Evolutionary conservation across 2,797 vertebrate species (phyloP), one percentile per base, ranked within the genome.

Genomic region (Margarornis squamiger): DNA sequence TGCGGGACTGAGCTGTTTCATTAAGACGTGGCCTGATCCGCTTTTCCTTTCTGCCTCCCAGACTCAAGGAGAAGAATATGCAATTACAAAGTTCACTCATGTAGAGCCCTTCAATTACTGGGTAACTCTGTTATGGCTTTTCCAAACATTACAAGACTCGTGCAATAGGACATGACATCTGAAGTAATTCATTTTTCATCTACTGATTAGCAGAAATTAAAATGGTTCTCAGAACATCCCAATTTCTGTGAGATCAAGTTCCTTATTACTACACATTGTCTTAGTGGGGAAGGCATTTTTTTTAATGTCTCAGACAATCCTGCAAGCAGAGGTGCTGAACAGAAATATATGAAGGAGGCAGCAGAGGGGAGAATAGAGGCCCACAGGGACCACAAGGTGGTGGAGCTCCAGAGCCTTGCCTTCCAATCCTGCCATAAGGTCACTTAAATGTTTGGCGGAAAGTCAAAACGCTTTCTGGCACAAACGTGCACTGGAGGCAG

Each of bases 81-180:
- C 96, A 95, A 96, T 97, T 96, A 96, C 84, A 75, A 94, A 95
- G 84, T 96, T 96, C 96, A 95, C 71, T 93, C 94, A 94, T 95
- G 95, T 95, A 97, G 65, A 96, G 93, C 92, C 80, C 86, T 95
- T 95, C 96, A 95, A 82, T 97, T 97, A 96, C 93, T 2, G 49
- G 71, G 81, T 86, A 94, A 89, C 95, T 94, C 76, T 82, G 89
- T 80, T 95, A 74, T 1, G 32, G 91, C 63, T 91, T 85, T 92
- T 89, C 85, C 91, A 93, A 94, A 92, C 0, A 7, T 73, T 91
- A 88, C 15, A 32, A 83, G 92, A 48, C 54, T 82, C 2, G 1
- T 82, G 89, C 90, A 87, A 86, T 65, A 93, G 87, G 63, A 96
- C 92, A 66, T 77, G 95, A 95, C 94, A 95, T 93, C 93, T 68